Percentiles rank a stretch among this genome's conserved stretches.
These are phyloP conservation scores for Cotesia typhae DNA, from an alignment of 1,140 invertebrate species.

Conservation along the genomic window DNA sequence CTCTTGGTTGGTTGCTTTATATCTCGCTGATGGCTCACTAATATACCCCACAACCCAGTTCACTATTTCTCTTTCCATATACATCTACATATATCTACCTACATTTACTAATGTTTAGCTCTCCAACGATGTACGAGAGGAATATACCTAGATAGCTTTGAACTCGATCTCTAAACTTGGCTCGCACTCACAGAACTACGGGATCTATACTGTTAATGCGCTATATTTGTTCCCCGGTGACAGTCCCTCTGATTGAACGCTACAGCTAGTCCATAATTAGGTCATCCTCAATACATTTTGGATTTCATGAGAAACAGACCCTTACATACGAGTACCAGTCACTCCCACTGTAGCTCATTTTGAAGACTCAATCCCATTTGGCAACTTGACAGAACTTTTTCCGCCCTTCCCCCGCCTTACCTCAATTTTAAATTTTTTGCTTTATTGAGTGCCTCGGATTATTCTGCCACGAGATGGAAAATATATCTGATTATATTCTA, in stretches of 20 bases:
- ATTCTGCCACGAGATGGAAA: too few relatives aligned
- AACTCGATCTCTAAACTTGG: too few relatives aligned
- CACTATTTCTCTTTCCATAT: not conserved
- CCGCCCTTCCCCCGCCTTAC: not conserved
- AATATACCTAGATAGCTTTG: not conserved
- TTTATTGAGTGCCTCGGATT: too few relatives aligned
- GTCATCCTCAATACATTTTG: constrained; percentile 43
- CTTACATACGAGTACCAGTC: too few relatives aligned
- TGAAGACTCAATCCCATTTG: constrained; percentile 15
- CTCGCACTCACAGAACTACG: not conserved
- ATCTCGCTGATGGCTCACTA: too few relatives aligned
- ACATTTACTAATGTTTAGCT: too few relatives aligned
- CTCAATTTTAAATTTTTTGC: too few relatives aligned
- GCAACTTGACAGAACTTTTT: constrained; percentile 1
- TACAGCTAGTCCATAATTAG: constrained; percentile 50
- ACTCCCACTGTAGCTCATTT: constrained; percentile 26
- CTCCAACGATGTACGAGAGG: constrained; percentile 8
- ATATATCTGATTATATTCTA: too few relatives aligned
- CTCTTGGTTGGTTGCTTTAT: not conserved
- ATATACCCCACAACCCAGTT: not conserved
- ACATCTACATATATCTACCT: too few relatives aligned
- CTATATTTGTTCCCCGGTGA: constrained; percentile 33
- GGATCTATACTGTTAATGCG: constrained; percentile 27
- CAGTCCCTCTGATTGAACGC: constrained; percentile 35
- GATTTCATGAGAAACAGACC: constrained; percentile 24